Conservation (phyloP, 2,113 vertebrate genomes). For the Hassar affinis region DNA sequence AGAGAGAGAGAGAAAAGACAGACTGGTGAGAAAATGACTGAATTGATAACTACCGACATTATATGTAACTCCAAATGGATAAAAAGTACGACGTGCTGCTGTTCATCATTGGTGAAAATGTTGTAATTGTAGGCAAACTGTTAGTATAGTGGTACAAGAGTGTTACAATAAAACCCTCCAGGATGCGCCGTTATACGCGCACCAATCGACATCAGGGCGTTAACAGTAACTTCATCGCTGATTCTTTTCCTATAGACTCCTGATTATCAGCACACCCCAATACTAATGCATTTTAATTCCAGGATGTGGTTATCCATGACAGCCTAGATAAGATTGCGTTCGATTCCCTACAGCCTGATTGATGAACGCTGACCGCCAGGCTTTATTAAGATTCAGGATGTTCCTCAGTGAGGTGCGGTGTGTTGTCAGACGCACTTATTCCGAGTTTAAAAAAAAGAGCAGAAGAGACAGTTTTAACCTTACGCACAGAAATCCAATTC, state of each 20-base stretch:
- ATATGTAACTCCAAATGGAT: background rate
- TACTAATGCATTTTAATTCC: background rate
- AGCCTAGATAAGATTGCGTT: background rate
- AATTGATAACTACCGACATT: background rate
- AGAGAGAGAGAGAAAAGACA: background rate
- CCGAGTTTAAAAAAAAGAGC: background rate
- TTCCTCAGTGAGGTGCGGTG: background rate
- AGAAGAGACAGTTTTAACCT: background rate
- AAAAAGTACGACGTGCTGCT: background rate
- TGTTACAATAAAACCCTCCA: background rate
- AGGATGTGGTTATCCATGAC: background rate
- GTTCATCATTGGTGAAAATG: background rate
- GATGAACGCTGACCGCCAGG: background rate
- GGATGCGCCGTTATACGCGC: background rate
- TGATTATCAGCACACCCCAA: background rate
- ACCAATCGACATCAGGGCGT: background rate
- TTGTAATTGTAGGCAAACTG: background rate
- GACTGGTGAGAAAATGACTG: background rate
- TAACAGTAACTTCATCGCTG: background rate
- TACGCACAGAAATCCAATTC: slow-evolving; percentile 8
- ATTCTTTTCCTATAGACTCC: background rate
- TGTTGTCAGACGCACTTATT: background rate
- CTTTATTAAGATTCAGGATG: slow-evolving; percentile 6
- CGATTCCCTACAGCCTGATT: background rate
- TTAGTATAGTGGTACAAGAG: background rate